Evolutionary conservation across 2,888 invertebrate genomes (phyloP).

Genomic region (Eucera pruinosa): DNA sequence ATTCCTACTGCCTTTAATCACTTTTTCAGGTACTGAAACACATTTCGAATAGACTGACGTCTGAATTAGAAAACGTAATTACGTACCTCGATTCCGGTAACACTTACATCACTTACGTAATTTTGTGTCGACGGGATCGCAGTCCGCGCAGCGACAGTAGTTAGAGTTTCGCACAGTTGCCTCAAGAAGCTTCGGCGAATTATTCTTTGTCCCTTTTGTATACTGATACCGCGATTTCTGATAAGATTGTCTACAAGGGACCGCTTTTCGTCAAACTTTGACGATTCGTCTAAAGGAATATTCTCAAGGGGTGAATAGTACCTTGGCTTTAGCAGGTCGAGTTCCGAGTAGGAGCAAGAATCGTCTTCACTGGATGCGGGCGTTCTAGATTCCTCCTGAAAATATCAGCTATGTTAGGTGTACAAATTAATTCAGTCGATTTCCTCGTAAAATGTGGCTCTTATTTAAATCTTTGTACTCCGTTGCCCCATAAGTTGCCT

Average conservation of each 20-base stretch:
- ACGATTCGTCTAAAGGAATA: not conserved
- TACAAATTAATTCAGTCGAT: too few relatives aligned
- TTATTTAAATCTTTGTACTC: too few relatives aligned
- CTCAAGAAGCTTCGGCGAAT: constrained; percentile 30
- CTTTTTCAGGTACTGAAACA: constrained; percentile 42
- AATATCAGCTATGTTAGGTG: too few relatives aligned
- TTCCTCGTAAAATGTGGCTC: too few relatives aligned
- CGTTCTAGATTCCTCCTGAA: constrained; percentile 67
- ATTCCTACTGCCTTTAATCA: not conserved
- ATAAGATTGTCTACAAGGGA: not conserved
- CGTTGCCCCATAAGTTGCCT: too few relatives aligned
- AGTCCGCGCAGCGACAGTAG: constrained; percentile 30
- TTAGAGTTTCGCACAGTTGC: not conserved
- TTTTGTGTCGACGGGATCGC: constrained; percentile 62
- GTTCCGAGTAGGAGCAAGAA: constrained; percentile 67
- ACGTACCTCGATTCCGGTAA: not conserved
- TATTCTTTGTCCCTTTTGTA: constrained; percentile 11
- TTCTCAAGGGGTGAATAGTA: not conserved
- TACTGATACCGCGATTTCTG: constrained; percentile 6
- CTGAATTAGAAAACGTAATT: not conserved
- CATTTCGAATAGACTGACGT: not conserved
- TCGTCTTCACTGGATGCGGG: constrained; percentile 70
- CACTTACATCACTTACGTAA: constrained; percentile 82
- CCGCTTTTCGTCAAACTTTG: not conserved
- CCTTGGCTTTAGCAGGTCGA: constrained; percentile 70